These are phyloP conservation scores for Telenomus remus DNA, from an alignment of 1,140 invertebrate species.

Conservation along the genomic window DNA sequence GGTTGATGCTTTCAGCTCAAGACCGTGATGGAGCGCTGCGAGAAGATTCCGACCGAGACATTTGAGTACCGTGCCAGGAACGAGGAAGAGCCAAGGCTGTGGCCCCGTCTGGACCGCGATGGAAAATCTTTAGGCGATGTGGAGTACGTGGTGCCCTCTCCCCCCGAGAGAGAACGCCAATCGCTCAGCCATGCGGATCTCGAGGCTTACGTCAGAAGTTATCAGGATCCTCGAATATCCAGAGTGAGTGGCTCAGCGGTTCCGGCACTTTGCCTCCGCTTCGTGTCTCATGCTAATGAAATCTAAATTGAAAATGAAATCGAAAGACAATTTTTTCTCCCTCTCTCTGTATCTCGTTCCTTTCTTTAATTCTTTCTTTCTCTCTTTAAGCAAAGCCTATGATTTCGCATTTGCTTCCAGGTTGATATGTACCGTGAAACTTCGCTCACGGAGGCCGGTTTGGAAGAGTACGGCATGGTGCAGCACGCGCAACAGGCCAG, in stretches of 20 bases:
- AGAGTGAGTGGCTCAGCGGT: conserved; percentile 45
- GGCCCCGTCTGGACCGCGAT: conserved; percentile 81
- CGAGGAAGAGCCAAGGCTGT: conserved; percentile 71
- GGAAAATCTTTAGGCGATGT: conserved; percentile 80
- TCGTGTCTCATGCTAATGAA: not conserved
- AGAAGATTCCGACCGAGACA: conserved; percentile 81
- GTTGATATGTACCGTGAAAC: conserved; percentile 71
- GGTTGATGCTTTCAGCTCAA: conserved; percentile 76
- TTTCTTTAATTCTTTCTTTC: too few species aligned
- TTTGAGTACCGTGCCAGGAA: conserved; percentile 76
- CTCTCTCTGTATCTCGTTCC: not conserved
- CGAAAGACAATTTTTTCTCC: not conserved
- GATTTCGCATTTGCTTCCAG: conserved; percentile 47
- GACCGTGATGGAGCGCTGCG: conserved; percentile 85
- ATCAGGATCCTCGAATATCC: conserved; percentile 75
- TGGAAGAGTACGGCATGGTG: conserved; percentile 83
- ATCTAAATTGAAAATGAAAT: not conserved
- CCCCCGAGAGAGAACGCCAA: conserved; percentile 82
- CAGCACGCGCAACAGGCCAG: conserved; percentile 85
- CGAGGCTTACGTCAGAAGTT: conserved; percentile 76
- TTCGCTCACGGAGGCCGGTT: conserved; percentile 79
- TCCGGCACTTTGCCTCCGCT: conserved; percentile 19
- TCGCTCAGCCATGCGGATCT: conserved; percentile 74
- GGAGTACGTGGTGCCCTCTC: conserved; percentile 84
- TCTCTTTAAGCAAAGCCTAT: too few species aligned